phyloP scores from a whole-genome alignment of 2,113 vertebrate species.

The Phrynosoma platyrhinos region DNA sequence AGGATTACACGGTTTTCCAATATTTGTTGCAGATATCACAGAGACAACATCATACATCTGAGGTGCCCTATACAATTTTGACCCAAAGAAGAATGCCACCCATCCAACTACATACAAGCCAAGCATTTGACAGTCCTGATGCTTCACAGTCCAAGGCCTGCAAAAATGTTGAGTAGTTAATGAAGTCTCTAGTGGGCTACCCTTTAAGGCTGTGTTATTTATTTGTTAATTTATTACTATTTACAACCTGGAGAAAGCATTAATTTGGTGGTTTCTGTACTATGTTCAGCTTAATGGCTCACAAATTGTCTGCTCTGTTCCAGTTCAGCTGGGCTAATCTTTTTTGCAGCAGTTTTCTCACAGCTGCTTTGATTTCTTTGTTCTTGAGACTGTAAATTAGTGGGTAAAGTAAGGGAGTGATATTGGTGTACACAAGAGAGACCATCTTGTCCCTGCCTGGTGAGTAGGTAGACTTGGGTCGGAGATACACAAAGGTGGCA shows the following conservation, averaged over 20 bases:
- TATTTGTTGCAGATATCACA: neutral
- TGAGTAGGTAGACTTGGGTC: slow-evolving; percentile 60
- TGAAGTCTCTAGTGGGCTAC: too few relatives aligned
- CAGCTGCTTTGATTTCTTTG: slow-evolving; percentile 52
- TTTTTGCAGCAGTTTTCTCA: slow-evolving; percentile 50
- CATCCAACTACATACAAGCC: neutral
- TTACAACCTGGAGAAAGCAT: neutral
- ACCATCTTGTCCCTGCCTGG: slow-evolving; percentile 54
- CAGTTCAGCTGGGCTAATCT: neutral
- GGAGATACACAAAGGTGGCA: slow-evolving; percentile 67
- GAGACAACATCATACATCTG: too few relatives aligned
- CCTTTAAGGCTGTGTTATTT: neutral
- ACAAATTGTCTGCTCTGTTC: neutral
- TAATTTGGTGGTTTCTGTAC: neutral
- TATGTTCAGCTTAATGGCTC: neutral
- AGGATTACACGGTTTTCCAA: neutral
- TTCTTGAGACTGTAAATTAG: slow-evolving; percentile 71
- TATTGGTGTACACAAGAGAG: slow-evolving; percentile 64
- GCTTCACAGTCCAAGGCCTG: neutral
- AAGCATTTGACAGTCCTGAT: neutral
- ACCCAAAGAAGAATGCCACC: neutral
- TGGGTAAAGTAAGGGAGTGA: slow-evolving; percentile 69
- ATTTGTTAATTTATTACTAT: neutral
- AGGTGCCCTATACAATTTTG: neutral
- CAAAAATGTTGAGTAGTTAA: neutral